Conservation (phyloP, 2,888 invertebrate genomes). For the Panopea generosa region DNA sequence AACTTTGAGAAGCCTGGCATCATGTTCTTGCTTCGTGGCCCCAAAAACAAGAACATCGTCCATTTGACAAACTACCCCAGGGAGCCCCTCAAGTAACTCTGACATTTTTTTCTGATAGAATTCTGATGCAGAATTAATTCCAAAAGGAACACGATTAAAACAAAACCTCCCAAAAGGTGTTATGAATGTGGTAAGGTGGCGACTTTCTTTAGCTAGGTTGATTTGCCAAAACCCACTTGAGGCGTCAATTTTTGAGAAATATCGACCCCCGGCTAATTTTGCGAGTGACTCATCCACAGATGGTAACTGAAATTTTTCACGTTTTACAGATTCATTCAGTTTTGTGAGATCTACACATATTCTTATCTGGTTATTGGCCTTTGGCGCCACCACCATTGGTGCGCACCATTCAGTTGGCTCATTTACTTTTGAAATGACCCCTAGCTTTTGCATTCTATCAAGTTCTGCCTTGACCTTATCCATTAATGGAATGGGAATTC, state of each 20-base stretch:
- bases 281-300: slow-evolving; percentile 28
- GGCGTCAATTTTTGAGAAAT: slow-evolving; percentile 58
- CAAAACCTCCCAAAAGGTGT: too few species aligned
- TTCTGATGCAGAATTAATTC: slow-evolving; percentile 83
- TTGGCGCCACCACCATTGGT: slow-evolving; percentile 52
- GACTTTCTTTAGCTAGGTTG: too few species aligned
- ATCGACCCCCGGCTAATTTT: slow-evolving; percentile 24
- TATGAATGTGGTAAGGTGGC: too few species aligned
- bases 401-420: slow-evolving; percentile 60
- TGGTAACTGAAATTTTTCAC: slow-evolving; percentile 41
- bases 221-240: slow-evolving; percentile 54
- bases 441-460: slow-evolving; percentile 18
- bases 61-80: slow-evolving; percentile 43
- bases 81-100: slow-evolving; percentile 49
- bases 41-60: slow-evolving; percentile 50
- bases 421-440: slow-evolving; percentile 47
- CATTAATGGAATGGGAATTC: too few species aligned
- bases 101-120: slow-evolving; percentile 84
- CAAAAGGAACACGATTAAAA: slow-evolving; percentile 67
- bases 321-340: slow-evolving; percentile 37
- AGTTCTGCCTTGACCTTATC: slow-evolving; percentile 36
- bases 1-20: slow-evolving; percentile 29
- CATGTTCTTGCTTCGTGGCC: slow-evolving; percentile 28
- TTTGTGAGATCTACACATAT: slow-evolving; percentile 51
- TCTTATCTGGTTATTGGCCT: slow-evolving; percentile 37